These are phyloP conservation scores for Apistogramma diplotaenia DNA, from an alignment of 2,113 vertebrate genomes.

Conservation along the genomic window DNA sequence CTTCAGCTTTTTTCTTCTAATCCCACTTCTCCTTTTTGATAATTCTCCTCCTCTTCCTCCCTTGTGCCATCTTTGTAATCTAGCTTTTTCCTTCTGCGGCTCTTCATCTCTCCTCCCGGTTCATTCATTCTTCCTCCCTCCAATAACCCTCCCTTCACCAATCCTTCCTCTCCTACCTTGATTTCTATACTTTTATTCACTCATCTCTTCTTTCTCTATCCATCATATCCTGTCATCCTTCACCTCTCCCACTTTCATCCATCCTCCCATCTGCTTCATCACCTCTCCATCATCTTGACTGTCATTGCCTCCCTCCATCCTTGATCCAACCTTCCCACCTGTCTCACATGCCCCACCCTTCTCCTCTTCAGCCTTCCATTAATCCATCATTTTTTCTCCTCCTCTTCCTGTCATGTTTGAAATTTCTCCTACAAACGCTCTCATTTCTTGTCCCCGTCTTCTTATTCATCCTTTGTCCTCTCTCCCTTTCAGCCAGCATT, in stretches of 20 bases:
- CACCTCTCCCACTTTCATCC: background rate
- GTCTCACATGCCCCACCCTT: background rate
- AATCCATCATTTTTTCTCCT: background rate
- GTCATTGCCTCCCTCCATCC: background rate
- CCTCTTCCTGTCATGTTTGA: background rate
- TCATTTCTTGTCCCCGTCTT: background rate
- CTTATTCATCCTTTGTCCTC: background rate
- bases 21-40: background rate
- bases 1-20: constrained; percentile 17
- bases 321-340: background rate
- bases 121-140: background rate
- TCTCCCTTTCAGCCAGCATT: background rate
- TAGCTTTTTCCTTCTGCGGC: background rate
- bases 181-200: background rate
- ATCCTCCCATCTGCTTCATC: background rate
- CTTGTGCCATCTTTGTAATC: background rate
- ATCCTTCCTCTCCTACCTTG: background rate
- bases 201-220: background rate
- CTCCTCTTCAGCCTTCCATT: background rate
- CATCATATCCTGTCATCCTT: background rate
- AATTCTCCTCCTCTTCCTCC: background rate
- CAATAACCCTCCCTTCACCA: background rate
- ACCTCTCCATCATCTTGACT: background rate
- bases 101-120: background rate
- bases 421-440: background rate